Evolutionary conservation across 2,888 invertebrate genomes (phyloP).

Genomic region (Hirtodrosophila alboralis): DNA sequence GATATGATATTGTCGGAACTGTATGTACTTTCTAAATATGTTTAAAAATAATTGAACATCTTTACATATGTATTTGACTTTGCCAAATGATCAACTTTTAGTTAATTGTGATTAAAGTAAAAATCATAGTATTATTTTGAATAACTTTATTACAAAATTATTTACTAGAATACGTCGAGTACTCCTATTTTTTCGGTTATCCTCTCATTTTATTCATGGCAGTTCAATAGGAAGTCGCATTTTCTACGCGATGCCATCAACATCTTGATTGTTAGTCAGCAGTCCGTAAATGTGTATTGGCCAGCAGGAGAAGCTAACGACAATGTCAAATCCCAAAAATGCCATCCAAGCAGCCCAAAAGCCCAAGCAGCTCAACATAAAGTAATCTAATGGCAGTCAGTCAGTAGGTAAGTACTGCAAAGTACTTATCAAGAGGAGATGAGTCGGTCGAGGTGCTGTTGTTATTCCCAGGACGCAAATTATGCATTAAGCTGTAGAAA

Average conservation of each 20-base stretch:
- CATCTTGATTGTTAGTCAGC: slow-evolving; percentile 49
- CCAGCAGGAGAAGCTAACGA: slow-evolving; percentile 13
- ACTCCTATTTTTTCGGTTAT: slow-evolving; percentile 16
- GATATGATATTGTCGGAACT: too few relatives aligned
- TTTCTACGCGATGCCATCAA: slow-evolving; percentile 46
- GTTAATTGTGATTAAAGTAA: too few relatives aligned
- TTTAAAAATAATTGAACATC: too few relatives aligned
- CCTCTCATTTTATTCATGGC: slow-evolving; percentile 6
- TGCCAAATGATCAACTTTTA: too few relatives aligned
- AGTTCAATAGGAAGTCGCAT: slow-evolving; percentile 42
- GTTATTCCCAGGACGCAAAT: slow-evolving; percentile 75
- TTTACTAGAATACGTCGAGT: slow-evolving; percentile 24
- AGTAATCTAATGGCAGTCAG: slow-evolving; percentile 69
- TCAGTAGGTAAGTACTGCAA: slow-evolving; percentile 63
- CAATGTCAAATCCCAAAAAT: slow-evolving; percentile 45
- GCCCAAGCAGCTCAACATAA: slow-evolving; percentile 57
- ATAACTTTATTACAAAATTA: too few relatives aligned
- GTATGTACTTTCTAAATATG: too few relatives aligned
- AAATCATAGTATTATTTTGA: too few relatives aligned
- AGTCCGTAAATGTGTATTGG: slow-evolving; percentile 17
- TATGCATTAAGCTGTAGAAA: slow-evolving; percentile 78
- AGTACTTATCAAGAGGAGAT: slow-evolving; percentile 48
- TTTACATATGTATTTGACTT: too few relatives aligned
- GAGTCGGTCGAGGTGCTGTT: slow-evolving; percentile 31
- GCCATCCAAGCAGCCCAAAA: slow-evolving; percentile 38